Percentiles rank a stretch among this genome's conserved stretches.
These are phyloP conservation scores for Acropternis orthonyx DNA, from an alignment of 2,797 vertebrate genomes.

Conservation along the genomic window DNA sequence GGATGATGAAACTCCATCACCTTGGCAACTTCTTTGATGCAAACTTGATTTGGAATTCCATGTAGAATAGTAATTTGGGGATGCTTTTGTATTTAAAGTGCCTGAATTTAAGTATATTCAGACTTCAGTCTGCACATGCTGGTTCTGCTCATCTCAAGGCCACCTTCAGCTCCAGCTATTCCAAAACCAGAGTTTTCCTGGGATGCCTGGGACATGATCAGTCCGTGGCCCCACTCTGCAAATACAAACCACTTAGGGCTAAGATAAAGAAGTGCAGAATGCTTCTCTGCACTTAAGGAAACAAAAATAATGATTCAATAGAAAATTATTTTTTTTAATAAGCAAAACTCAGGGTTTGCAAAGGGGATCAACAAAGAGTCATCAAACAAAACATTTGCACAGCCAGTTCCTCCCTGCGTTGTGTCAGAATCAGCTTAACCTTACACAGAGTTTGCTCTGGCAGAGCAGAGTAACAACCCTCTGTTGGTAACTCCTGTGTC, in stretches of 20 bases:
- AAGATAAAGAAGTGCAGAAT: not conserved
- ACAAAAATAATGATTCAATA: not conserved
- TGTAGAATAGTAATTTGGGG: not conserved
- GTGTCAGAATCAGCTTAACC: not conserved
- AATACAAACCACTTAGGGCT: not conserved
- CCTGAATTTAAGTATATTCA: not conserved
- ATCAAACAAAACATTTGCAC: not conserved
- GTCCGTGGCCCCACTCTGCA: not conserved
- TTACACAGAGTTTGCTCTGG: not conserved
- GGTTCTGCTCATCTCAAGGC: not conserved
- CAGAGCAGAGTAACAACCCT: not conserved
- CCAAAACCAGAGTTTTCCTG: not conserved
- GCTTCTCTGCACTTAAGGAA: not conserved
- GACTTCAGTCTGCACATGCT: not conserved
- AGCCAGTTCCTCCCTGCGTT: not conserved
- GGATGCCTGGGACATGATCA: rapidly evolving
- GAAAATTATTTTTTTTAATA: not conserved
- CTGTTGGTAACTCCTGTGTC: not conserved
- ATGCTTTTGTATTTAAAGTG: not conserved
- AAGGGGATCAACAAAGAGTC: not conserved
- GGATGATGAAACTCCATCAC: not conserved
- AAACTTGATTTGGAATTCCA: not conserved
- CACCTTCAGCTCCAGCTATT: not conserved
- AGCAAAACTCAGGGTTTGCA: not conserved
- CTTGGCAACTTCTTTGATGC: not conserved